phyloP scores from a whole-genome alignment of 2,113 vertebrate genomes.

The Heloderma charlesbogerti region DNA sequence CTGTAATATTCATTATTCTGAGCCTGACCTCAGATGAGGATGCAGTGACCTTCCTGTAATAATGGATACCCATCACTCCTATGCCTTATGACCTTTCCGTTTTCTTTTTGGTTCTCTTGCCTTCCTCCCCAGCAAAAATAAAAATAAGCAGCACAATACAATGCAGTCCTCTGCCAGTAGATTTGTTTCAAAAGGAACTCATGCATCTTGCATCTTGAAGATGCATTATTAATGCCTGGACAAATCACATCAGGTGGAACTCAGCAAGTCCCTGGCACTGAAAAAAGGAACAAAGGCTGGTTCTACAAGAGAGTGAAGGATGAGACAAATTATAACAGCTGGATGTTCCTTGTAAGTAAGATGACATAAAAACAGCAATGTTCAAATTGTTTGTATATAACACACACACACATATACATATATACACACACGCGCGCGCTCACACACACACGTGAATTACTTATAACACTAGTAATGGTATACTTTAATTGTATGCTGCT shows the following conservation, averaged over 20 bases:
- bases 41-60: conserved; percentile 51
- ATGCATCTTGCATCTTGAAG: conserved; percentile 86
- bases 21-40: conserved; percentile 45
- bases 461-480: conserved; percentile 63
- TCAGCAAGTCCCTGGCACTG: conserved; percentile 85
- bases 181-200: conserved; percentile 80
- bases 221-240: conserved; percentile 87
- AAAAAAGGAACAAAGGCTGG: conserved; percentile 83
- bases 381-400: conserved; percentile 77
- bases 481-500: conserved; percentile 70
- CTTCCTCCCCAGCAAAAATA: conserved; percentile 44
- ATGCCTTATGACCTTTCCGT: conserved; percentile 46
- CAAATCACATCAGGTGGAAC: conserved; percentile 86
- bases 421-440: neutral
- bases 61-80: conserved; percentile 11
- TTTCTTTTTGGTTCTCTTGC: conserved; percentile 29
- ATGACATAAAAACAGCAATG: conserved; percentile 78
- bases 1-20: conserved; percentile 55
- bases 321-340: conserved; percentile 86
- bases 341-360: conserved; percentile 81
- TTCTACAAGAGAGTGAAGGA: conserved; percentile 80
- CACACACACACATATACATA: conserved; percentile 27
- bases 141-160: conserved; percentile 44
- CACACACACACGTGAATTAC: conserved; percentile 58
- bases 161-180: conserved; percentile 64